phyloP scores from a whole-genome alignment of 2,797 vertebrate species.

The Onychomys arenicola region DNA sequence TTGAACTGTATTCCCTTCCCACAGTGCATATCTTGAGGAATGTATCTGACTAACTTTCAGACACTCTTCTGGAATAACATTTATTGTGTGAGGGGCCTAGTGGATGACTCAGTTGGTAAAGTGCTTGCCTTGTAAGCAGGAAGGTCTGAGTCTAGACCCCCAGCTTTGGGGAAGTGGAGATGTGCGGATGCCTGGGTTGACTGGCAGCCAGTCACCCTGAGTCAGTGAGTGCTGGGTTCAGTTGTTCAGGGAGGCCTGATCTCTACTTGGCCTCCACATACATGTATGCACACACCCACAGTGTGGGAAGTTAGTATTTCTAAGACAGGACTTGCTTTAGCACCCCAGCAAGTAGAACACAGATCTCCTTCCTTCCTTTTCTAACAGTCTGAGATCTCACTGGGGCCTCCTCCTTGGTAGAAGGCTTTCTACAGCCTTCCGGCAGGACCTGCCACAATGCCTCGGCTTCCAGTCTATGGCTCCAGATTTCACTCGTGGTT shows the following conservation, averaged over 20 bases:
- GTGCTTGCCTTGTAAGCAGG: neutral
- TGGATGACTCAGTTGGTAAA: neutral
- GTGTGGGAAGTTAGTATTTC: neutral
- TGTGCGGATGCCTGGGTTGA: neutral
- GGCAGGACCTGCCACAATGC: neutral
- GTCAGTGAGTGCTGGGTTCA: neutral
- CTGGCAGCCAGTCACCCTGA: neutral
- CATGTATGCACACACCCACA: neutral
- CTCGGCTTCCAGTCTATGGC: neutral
- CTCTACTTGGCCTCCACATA: neutral
- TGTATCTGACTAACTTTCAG: neutral
- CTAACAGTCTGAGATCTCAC: neutral
- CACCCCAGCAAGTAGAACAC: neutral
- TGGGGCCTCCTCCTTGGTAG: neutral
- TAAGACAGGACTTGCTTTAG: neutral
- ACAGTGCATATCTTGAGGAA: neutral
- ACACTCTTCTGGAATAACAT: neutral
- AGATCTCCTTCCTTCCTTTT: neutral
- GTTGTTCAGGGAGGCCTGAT: neutral
- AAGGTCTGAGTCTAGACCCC: neutral
- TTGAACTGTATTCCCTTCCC: neutral
- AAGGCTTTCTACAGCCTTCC: neutral
- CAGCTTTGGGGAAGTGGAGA: neutral
- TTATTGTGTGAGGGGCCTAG: neutral
- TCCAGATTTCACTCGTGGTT: neutral